Conservation (phyloP, 2,888 invertebrate species). For the Terebella lapidaria region DNA sequence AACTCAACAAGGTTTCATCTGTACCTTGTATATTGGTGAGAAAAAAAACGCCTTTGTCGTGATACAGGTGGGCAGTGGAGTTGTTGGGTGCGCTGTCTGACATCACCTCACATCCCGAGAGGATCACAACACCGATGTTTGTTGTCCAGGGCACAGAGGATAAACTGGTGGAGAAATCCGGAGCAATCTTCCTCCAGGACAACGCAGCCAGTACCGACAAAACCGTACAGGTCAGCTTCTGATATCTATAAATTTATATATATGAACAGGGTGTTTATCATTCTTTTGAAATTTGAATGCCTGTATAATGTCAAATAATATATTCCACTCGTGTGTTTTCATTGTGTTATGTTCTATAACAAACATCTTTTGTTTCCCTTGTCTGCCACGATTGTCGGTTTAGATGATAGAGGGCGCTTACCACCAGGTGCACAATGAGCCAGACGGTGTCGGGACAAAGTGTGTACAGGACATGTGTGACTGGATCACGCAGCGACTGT, state of each 20-base stretch:
- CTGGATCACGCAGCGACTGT: no score
- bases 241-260: no score
- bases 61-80: conserved; percentile 39
- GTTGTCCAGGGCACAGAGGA: conserved; percentile 50
- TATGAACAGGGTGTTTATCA: no score
- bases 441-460: conserved; percentile 1
- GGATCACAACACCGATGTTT: conserved; percentile 45
- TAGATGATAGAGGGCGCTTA: conserved; percentile 1
- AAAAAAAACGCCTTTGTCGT: neutral
- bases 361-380: no score
- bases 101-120: conserved; percentile 30
- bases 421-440: conserved; percentile 3
- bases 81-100: conserved; percentile 34
- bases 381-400: neutral
- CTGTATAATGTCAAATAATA: no score
- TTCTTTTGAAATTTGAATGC: no score
- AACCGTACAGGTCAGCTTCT: conserved; percentile 28
- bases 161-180: conserved; percentile 42
- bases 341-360: no score
- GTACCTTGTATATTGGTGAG: no score
- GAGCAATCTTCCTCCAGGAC: conserved; percentile 39
- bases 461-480: neutral
- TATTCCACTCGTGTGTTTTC: no score
- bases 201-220: conserved; percentile 44
- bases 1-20: neutral